Evolutionary conservation across 2,113 vertebrate species (phyloP).

Genomic region (Platichthys stellatus): DNA sequence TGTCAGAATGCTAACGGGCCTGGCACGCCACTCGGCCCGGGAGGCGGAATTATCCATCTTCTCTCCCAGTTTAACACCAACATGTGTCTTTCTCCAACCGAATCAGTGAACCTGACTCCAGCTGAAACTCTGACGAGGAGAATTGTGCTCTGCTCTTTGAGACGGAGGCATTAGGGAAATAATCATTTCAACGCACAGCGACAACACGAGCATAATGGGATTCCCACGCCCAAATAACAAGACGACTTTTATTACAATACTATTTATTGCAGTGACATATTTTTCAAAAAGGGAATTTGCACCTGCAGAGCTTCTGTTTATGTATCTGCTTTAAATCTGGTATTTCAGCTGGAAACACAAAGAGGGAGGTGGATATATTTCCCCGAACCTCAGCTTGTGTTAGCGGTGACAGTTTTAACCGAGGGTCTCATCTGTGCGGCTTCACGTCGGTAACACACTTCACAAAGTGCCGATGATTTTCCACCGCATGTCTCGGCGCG

Average conservation of each 20-base stretch:
- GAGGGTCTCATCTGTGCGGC: constrained; percentile 5
- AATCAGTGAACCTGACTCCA: constrained; percentile 19
- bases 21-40: constrained; percentile 43
- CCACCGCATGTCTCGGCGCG: constrained; percentile 1
- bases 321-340: too few relatives aligned
- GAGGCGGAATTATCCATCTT: constrained; percentile 49
- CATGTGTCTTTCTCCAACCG: constrained; percentile 8
- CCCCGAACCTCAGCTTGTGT: not conserved
- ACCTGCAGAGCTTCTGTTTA: constrained; percentile 4
- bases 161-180: constrained; percentile 22
- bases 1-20: constrained; percentile 69
- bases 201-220: constrained; percentile 7
- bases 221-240: constrained; percentile 10
- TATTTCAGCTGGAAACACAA: too few relatives aligned
- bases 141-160: constrained; percentile 1
- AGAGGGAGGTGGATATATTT: too few relatives aligned
- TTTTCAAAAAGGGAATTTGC: constrained; percentile 26
- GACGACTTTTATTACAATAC: not conserved
- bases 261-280: too few relatives aligned
- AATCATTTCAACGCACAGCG: constrained; percentile 11
- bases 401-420: not conserved
- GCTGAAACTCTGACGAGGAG: constrained; percentile 8
- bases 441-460: not conserved
- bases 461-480: constrained; percentile 19
- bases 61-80: constrained; percentile 43